Conservation (phyloP, 2,113 vertebrate species). For the Tauraco erythrolophus region DNA sequence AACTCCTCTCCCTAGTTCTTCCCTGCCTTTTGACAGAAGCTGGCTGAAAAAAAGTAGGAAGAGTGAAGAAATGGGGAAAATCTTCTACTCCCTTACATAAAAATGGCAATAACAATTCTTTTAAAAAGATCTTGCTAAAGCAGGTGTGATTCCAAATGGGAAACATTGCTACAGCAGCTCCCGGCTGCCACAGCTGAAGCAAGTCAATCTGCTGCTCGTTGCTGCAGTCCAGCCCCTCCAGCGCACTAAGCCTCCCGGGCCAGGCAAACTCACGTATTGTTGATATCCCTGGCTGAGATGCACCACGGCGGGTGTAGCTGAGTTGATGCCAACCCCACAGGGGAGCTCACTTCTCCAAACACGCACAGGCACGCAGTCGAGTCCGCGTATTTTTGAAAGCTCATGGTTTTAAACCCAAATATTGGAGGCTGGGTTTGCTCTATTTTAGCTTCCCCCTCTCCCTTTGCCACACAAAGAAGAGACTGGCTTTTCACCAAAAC, state of each 20-base stretch:
- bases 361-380: background rate
- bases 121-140: background rate
- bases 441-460: background rate
- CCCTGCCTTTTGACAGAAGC: background rate
- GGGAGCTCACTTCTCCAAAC: background rate
- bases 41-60: background rate
- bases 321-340: background rate
- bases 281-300: background rate
- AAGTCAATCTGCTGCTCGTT: background rate
- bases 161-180: rapidly evolving
- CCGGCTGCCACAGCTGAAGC: background rate
- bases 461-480: background rate
- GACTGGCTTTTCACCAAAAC: background rate
- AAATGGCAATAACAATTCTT: background rate
- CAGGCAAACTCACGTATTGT: rapidly evolving
- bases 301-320: rapidly evolving
- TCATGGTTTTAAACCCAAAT: background rate
- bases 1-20: background rate
- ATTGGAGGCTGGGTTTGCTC: background rate
- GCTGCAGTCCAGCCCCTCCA: background rate
- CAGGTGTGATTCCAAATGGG: background rate
- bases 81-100: background rate
- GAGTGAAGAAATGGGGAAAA: background rate
- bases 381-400: background rate
- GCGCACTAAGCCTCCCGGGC: background rate